phyloP scores from a whole-genome alignment of 2,113 vertebrate genomes.

The Brachirus orientalis region DNA sequence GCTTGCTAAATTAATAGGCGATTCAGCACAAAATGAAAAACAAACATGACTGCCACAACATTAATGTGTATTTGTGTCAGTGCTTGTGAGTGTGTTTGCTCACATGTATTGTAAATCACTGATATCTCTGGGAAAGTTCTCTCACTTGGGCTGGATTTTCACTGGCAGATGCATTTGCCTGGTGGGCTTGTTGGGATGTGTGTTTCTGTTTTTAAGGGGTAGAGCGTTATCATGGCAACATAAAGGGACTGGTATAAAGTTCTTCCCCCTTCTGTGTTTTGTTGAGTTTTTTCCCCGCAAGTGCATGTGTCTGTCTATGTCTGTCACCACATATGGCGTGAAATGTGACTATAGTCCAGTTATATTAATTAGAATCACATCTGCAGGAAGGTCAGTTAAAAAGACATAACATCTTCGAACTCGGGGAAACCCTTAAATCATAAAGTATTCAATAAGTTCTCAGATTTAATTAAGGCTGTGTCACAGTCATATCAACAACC shows the following conservation, averaged over 20 bases:
- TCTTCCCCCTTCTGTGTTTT: conserved; percentile 48
- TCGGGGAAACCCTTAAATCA: background rate
- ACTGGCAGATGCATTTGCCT: conserved; percentile 73
- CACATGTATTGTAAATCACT: conserved; percentile 61
- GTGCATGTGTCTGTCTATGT: conserved; percentile 50
- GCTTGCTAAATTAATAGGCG: conserved; percentile 54
- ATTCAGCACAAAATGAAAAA: conserved; percentile 45
- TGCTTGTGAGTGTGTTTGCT: conserved; percentile 40
- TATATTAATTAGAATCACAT: conserved; percentile 16
- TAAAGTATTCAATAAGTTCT: background rate
- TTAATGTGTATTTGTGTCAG: conserved; percentile 24
- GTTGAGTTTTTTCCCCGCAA: conserved; percentile 41
- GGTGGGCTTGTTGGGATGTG: conserved; percentile 60
- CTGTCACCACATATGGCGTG: conserved; percentile 37
- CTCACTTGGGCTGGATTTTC: conserved; percentile 58
- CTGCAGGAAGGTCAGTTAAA: conserved; percentile 5
- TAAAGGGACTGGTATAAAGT: conserved; percentile 62
- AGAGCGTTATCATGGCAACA: conserved; percentile 59
- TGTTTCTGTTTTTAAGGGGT: conserved; percentile 29
- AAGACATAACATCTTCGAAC: background rate
- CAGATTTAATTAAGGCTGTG: background rate
- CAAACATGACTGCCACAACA: conserved; percentile 31
- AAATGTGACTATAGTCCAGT: conserved; percentile 7
- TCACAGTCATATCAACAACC: conserved; percentile 17
- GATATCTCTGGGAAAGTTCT: conserved; percentile 80